A percentile compares a stretch with the other conserved stretches of the same genome.
Evolutionary conservation across 2,113 vertebrate genomes (phyloP).

Genomic region (Rhynchopsitta pachyrhyncha): DNA sequence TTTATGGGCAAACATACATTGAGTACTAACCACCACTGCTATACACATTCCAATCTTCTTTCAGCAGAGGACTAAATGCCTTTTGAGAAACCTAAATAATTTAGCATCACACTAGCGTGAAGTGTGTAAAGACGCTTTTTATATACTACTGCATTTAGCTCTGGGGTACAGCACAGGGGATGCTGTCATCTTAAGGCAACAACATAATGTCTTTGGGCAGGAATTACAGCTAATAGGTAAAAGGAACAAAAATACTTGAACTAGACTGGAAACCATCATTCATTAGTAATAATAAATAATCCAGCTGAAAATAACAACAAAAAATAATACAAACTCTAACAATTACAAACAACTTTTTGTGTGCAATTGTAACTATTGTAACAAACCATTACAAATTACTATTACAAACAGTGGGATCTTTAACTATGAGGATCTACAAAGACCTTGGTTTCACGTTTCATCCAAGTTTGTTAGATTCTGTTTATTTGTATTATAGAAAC

Average conservation of each 20-base stretch:
- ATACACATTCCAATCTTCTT: background rate
- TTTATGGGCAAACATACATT: conserved; percentile 18
- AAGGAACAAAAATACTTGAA: background rate
- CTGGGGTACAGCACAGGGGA: background rate
- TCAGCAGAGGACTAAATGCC: conserved; percentile 25
- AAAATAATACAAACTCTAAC: background rate
- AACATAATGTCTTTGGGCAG: background rate
- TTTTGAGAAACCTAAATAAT: conserved; percentile 45
- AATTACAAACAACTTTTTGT: background rate
- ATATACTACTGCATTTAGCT: background rate
- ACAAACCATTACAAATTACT: background rate
- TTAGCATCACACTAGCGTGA: background rate
- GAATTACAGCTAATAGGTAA: background rate
- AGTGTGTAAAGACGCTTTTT: conserved; percentile 4
- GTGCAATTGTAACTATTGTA: background rate
- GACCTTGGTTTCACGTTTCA: background rate
- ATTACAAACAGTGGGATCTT: background rate
- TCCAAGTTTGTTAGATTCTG: background rate
- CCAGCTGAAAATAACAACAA: background rate
- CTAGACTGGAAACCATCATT: background rate
- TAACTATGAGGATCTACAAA: background rate
- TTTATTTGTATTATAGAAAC: background rate
- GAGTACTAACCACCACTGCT: background rate
- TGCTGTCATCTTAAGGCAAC: background rate
- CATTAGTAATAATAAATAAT: background rate